Evolutionary conservation across 2,113 vertebrate species (phyloP), one percentile per base, ranked within the genome.

Genomic region (Lonchura striata): DNA sequence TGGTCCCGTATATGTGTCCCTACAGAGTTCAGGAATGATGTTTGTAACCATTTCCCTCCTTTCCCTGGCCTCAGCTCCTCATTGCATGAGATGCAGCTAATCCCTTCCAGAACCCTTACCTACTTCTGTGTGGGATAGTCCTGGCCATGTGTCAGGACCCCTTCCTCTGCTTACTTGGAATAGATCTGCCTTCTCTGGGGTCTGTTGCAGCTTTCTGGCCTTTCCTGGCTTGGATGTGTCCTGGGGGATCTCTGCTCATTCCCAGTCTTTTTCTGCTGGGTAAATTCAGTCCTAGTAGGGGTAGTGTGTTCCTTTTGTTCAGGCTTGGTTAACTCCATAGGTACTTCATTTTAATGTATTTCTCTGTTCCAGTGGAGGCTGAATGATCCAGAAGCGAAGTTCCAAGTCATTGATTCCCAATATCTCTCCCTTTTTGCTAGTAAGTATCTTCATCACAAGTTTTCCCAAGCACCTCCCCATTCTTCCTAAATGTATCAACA

Each of bases 351-450:
- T 44, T 69, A 35, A 60, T 60, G 65, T 65, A 50, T 86, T 95
- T 94, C 90, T 93, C 70, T 96, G 83, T 97, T 96, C 46, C 96
- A 99, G 99, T 99, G 99, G 99, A 97, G 98, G 49, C 95, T 98
- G 78, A 95, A 97, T 89, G 95, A 98, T 47, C 95, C 98, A 23
- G 97, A 96, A 35, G 86, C 93, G 1, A 96, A 82, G 75, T 99
- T 99, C 95, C 92, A 82, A 78, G 72, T 99, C 69, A 99, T 99
- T 70, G 98, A 98, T 49, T 99, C 99, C 22, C 77, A 95, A 7
- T 96, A 98, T 66, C 97, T 99, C 96, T 99, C 99, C 11, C 99
- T 99, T 82, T 99, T 98, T 96, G 98, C 98, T 76, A 97, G 99
- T 99, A 98, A 99, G 99, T 98, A 86, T 78, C 77, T 91, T 76